phyloP scores from a whole-genome alignment of 2,888 invertebrate species.

The Argyresthia albistria region DNA sequence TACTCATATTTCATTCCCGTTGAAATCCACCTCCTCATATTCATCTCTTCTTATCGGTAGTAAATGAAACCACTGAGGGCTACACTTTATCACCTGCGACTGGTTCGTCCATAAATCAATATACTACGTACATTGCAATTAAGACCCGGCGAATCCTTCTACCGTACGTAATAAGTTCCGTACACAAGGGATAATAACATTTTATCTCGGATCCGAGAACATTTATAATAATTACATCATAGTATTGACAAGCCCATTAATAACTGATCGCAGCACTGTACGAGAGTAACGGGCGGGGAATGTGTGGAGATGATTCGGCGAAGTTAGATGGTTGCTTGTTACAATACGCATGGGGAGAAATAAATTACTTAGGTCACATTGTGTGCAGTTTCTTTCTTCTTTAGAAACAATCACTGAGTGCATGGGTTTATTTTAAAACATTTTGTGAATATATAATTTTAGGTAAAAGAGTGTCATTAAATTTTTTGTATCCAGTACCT shows the following conservation, averaged over 20 bases:
- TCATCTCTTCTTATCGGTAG: constrained; percentile 23
- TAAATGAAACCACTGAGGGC: constrained; percentile 26
- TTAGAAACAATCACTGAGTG: too few relatives aligned
- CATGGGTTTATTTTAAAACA: too few relatives aligned
- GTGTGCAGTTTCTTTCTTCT: too few relatives aligned
- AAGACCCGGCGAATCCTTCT: constrained; percentile 36
- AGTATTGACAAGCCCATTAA: constrained; percentile 58
- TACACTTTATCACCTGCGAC: constrained; percentile 36
- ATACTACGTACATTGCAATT: constrained; percentile 37
- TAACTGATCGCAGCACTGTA: constrained; percentile 31
- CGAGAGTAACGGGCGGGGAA: constrained; percentile 11
- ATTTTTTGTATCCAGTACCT: too few relatives aligned
- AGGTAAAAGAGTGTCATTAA: background rate
- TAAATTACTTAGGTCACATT: too few relatives aligned
- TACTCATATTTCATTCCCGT: background rate
- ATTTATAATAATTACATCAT: constrained; percentile 66
- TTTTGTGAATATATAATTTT: too few relatives aligned
- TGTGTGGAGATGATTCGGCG: constrained; percentile 14
- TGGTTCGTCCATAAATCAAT: constrained; percentile 24
- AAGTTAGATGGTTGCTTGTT: too few relatives aligned
- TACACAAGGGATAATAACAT: constrained; percentile 41
- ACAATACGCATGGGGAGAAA: too few relatives aligned
- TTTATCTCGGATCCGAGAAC: constrained; percentile 47
- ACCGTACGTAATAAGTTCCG: constrained; percentile 16
- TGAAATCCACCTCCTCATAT: constrained; percentile 2